Evolutionary conservation across 2,113 vertebrate genomes (phyloP).

Genomic region (Brachionichthys hirsutus): DNA sequence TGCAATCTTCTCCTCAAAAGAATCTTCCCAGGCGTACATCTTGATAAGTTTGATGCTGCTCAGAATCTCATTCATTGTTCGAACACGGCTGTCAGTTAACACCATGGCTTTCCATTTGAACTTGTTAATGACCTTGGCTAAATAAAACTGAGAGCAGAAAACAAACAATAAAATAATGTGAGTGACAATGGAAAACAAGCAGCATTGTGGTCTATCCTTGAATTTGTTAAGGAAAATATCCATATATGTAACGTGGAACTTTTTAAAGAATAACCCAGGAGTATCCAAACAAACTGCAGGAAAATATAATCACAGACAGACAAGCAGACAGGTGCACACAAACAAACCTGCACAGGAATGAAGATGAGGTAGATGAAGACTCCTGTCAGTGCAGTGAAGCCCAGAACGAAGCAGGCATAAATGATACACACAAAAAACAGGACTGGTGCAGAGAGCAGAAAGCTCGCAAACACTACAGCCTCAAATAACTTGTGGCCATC

Average conservation of each 20-base stretch:
- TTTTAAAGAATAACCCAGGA: no score
- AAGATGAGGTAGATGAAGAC: constrained; percentile 71
- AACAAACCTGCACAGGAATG: constrained; percentile 78
- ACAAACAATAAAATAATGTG: not conserved
- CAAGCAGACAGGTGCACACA: no score
- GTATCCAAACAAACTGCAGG: no score
- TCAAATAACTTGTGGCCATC: constrained; percentile 82
- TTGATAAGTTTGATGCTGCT: constrained; percentile 84
- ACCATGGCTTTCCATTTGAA: constrained; percentile 70
- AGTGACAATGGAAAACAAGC: no score
- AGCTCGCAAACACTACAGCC: constrained; percentile 72
- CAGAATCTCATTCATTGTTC: constrained; percentile 83
- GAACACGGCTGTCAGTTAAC: constrained; percentile 76
- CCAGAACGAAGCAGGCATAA: constrained; percentile 77
- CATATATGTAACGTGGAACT: no score
- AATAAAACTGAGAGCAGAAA: constrained; percentile 66
- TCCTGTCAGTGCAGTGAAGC: constrained; percentile 78
- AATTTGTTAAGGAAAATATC: no score
- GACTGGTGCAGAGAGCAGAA: constrained; percentile 68
- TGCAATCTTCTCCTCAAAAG: constrained; percentile 75
- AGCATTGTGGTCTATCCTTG: no score
- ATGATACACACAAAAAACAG: constrained; percentile 66
- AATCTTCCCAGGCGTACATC: constrained; percentile 83
- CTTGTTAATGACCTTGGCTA: constrained; percentile 71
- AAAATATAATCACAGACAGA: no score